A percentile compares a stretch with the other conserved stretches of the same genome.
These are phyloP conservation scores for Mnemiopsis leidyi DNA, from an alignment of 37 sponge, comb jelly and placozoan genomes.

Conservation along the genomic window DNA sequence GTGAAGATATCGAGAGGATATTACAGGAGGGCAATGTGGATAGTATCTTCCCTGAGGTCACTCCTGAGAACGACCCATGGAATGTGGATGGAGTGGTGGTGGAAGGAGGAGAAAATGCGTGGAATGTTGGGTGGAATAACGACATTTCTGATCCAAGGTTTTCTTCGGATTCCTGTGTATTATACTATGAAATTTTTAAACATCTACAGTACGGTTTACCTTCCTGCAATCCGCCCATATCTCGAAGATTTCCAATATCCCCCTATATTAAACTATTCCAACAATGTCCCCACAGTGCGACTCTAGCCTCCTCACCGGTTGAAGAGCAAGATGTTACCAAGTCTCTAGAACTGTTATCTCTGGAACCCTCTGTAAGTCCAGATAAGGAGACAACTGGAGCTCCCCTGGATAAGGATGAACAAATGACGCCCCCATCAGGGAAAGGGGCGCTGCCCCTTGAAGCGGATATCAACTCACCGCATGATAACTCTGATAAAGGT, in stretches of 20 bases:
- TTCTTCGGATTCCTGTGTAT: too few relatives aligned
- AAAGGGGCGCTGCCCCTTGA: too few relatives aligned
- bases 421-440: neutral
- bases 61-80: conserved; percentile 8
- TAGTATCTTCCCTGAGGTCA: neutral
- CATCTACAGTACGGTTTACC: neutral
- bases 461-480: too few relatives aligned
- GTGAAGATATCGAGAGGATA: neutral
- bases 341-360: neutral
- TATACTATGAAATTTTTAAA: neutral
- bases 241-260: too few relatives aligned
- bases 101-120: neutral
- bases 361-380: neutral
- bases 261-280: too few relatives aligned
- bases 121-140: neutral
- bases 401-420: neutral
- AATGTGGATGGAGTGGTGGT: neutral
- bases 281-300: too few relatives aligned
- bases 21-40: neutral
- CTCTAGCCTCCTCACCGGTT: too few relatives aligned
- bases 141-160: neutral
- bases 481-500: too few relatives aligned
- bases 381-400: neutral
- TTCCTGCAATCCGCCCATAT: neutral
- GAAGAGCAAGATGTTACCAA: neutral